phyloP scores from a whole-genome alignment of 2,888 invertebrate species.

The Balanococcus diminutus region DNA sequence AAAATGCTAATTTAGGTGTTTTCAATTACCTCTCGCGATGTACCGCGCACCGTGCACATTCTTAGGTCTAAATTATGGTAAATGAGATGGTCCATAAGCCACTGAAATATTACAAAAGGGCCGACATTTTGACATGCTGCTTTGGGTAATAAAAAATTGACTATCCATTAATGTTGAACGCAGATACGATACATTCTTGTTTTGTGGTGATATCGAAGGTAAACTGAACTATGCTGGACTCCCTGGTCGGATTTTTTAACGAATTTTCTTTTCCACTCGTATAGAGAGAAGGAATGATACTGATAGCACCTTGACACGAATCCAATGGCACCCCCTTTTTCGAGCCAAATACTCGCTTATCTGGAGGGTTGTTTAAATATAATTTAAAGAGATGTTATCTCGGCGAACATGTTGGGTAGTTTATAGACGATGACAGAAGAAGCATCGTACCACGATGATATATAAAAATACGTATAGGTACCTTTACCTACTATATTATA shows the following conservation, averaged over 20 bases:
- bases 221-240: not conserved
- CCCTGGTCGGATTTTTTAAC: conserved; percentile 32
- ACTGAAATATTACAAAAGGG: conserved; percentile 15
- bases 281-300: not conserved
- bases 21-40: conserved; percentile 3
- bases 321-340: not conserved
- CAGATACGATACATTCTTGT: conserved; percentile 32
- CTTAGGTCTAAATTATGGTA: not conserved
- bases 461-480: not conserved
- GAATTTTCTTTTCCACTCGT: conserved; percentile 2
- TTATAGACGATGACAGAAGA: not conserved
- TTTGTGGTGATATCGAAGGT: not conserved
- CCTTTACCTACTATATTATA: not conserved
- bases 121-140: conserved; percentile 22
- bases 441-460: not conserved
- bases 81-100: conserved; percentile 36
- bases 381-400: conserved; percentile 39
- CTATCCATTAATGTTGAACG: conserved; percentile 14
- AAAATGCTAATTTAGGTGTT: conserved; percentile 36
- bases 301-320: conserved; percentile 17
- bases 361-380: conserved; percentile 1
- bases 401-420: not conserved
- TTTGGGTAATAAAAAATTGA: conserved; percentile 38
- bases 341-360: not conserved
- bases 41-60: not conserved